Percentiles rank a stretch among this genome's conserved stretches.
Conservation (phyloP, 2,797 vertebrate genomes). For the Antrozous pallidus region DNA sequence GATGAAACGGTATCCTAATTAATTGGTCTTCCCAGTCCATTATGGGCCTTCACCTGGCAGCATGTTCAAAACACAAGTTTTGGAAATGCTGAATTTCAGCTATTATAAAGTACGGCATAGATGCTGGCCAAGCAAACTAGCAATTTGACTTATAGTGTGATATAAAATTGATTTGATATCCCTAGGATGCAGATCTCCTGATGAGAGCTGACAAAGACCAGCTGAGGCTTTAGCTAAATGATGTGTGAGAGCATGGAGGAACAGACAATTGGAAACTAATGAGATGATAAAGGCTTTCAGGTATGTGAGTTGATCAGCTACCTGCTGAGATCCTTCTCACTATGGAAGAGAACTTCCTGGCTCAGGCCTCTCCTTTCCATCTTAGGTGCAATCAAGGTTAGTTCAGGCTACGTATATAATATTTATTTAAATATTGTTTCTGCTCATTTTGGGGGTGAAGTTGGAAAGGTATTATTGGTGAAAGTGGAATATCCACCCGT, state of each 20-base stretch:
- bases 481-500: not conserved
- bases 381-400: conserved; percentile 43
- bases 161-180: conserved; percentile 72
- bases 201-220: conserved; percentile 74
- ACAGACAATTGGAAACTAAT: conserved; percentile 73
- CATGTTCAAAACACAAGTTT: conserved; percentile 62
- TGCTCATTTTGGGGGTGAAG: conserved; percentile 12
- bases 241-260: conserved; percentile 68
- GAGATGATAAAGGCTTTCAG: conserved; percentile 75
- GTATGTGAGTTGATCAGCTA: conserved; percentile 70
- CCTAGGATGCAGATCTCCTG: conserved; percentile 63
- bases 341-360: conserved; percentile 32
- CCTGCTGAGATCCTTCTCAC: conserved; percentile 53
- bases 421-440: not conserved
- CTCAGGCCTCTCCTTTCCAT: conserved; percentile 30
- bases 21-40: conserved; percentile 65
- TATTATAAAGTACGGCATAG: conserved; percentile 64
- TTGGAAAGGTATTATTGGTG: not conserved
- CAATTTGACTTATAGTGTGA: conserved; percentile 66
- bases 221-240: conserved; percentile 72
- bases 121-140: conserved; percentile 69
- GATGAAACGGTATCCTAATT: conserved; percentile 65
- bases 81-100: conserved; percentile 68
- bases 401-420: not conserved
- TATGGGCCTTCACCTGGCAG: conserved; percentile 56